Evolutionary conservation across 2,797 vertebrate genomes (phyloP), one percentile per base, ranked within the genome.

Genomic region (Morelia viridis): DNA sequence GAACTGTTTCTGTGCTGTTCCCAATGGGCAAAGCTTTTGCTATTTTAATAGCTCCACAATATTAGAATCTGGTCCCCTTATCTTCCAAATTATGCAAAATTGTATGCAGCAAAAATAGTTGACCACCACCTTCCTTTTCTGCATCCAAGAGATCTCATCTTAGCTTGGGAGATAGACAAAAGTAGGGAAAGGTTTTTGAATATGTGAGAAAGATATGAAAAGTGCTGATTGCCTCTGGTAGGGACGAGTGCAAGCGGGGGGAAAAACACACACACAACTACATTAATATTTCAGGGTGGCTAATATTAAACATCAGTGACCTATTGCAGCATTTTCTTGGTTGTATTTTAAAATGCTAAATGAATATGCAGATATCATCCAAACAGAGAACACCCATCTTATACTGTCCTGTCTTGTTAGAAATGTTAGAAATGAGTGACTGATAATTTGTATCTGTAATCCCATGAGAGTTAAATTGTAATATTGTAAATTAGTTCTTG

Each of bases 401-500:
- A 71, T 7, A 71, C 15, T 71, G 64, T 68, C 28, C 64, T 31
- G 65, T 3, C 41, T 31, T 31, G n/a, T 68, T 31, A 68, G 65
- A 68, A 68, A 68, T 68, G 2, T 68, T 68, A 31, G 65, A 68
- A 68, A 94, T n/a, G 41, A 95, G 68, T 95, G 84, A 95, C 93
- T 96, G 86, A 92, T 95, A 96, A n/a, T n/a, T 96, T 96, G 94
- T 95, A 96, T 92, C 96, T 97, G 93, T 96, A 91, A 96, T 97
- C 94, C 94, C 95, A 91, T 94, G 95, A 94, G 90, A 95, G 88
- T 93, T 71, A 95, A 96, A 95, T 95, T 96, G 95, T 96, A 97
- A 96, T 96, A 94, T 94, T 95, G 96, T 96, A 97, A 97, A 98
- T 97, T 97, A 97, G 96, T 95, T 19, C 96, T 97, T 97, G 97